Conservation (phyloP, 2,797 vertebrate genomes). For the Sphaeramia orbicularis region DNA sequence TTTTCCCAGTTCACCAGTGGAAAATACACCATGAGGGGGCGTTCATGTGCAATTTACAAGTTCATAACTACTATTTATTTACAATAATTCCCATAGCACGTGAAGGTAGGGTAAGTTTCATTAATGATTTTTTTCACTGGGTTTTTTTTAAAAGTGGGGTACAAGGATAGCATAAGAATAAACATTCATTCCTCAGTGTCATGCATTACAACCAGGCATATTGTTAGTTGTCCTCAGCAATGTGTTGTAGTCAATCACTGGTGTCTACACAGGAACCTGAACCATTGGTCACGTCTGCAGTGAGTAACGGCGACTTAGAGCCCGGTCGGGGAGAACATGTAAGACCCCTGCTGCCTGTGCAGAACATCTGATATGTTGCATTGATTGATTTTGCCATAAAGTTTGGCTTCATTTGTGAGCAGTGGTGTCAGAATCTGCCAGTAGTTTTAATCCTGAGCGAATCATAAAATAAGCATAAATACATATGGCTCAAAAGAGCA, state of each 20-base stretch:
- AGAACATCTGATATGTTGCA: slow-evolving; percentile 46
- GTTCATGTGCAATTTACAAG: too few species aligned
- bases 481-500: too few species aligned
- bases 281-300: slow-evolving; percentile 40
- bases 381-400: slow-evolving; percentile 3
- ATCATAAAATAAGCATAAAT: too few species aligned
- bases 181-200: neutral
- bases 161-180: too few species aligned
- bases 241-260: slow-evolving; percentile 56
- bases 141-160: too few species aligned
- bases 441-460: neutral
- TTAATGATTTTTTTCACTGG: too few species aligned
- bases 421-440: slow-evolving; percentile 22
- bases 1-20: too few species aligned
- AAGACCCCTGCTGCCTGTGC: slow-evolving; percentile 68
- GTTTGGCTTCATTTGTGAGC: slow-evolving; percentile 11
- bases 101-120: too few species aligned
- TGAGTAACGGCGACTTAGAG: slow-evolving; percentile 71
- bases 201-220: neutral
- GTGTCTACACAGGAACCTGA: slow-evolving; percentile 80
- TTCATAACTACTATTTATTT: too few species aligned
- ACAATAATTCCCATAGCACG: too few species aligned
- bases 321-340: slow-evolving; percentile 79
- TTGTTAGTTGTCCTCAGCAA: slow-evolving; percentile 12
- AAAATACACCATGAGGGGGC: too few species aligned